Percentiles rank a stretch among this genome's conserved stretches.
Evolutionary conservation across 2,888 invertebrate genomes (phyloP).

Genomic region (Amphipyra berbera): DNA sequence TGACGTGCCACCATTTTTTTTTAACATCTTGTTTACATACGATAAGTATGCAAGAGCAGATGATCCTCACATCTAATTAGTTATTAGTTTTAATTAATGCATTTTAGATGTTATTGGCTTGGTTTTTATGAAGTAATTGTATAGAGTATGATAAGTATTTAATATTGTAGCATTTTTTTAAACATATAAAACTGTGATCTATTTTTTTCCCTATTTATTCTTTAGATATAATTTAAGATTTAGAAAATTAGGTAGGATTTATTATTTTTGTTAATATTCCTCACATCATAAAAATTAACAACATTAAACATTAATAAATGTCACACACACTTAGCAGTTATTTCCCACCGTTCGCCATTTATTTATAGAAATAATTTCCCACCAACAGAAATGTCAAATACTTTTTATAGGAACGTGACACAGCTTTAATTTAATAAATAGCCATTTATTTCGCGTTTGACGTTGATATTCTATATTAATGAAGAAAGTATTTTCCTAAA

Average conservation of each 20-base stretch:
- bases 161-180: neutral
- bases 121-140: conserved; percentile 1
- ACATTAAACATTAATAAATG: neutral
- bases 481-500: conserved; percentile 3
- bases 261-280: too few species aligned
- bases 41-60: conserved; percentile 49
- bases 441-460: conserved; percentile 33
- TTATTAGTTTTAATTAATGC: conserved; percentile 38
- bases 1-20: conserved; percentile 48
- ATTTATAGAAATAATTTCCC: conserved; percentile 52
- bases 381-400: conserved; percentile 52
- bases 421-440: conserved; percentile 21
- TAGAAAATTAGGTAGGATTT: too few species aligned
- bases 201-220: neutral
- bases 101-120: conserved; percentile 15
- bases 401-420: conserved; percentile 34
- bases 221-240: too few species aligned
- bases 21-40: conserved; percentile 54
- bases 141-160: neutral
- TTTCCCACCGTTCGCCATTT: conserved; percentile 22
- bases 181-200: neutral
- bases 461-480: conserved; percentile 12
- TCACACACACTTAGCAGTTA: neutral
- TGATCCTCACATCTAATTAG: conserved; percentile 40
- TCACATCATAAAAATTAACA: too few species aligned